Conservation (phyloP, 1,140 invertebrate genomes). For the Drosophila neocordata region DNA sequence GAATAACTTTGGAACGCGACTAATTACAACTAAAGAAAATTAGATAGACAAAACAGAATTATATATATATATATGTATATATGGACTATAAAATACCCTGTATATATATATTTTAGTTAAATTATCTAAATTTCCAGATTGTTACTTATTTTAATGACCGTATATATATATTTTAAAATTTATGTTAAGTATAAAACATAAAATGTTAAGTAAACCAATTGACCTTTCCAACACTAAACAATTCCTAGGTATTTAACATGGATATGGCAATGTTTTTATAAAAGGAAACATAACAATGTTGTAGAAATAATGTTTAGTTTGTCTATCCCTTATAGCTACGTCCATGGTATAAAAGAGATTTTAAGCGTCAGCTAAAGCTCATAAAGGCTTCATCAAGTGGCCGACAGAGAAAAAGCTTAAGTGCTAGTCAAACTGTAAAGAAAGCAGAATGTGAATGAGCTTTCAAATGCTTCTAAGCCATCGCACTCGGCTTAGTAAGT, state of each 20-base stretch:
- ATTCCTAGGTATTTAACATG: too few relatives aligned
- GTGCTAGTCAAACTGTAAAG: slow-evolving; percentile 33
- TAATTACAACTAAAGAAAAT: slow-evolving; percentile 57
- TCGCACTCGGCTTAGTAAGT: slow-evolving; percentile 1
- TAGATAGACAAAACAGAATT: neutral
- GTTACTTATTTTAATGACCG: too few relatives aligned
- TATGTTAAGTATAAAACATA: too few relatives aligned
- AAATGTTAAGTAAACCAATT: too few relatives aligned
- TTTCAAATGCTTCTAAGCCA: slow-evolving; percentile 13
- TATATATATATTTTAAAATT: too few relatives aligned
- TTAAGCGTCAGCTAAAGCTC: slow-evolving; percentile 3
- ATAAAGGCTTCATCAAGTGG: slow-evolving; percentile 15
- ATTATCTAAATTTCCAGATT: too few relatives aligned
- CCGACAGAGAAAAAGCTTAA: slow-evolving; percentile 25
- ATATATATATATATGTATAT: neutral
- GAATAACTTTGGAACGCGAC: slow-evolving; percentile 54
- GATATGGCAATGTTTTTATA: too few relatives aligned
- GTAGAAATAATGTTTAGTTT: too few relatives aligned
- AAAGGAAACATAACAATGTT: too few relatives aligned
- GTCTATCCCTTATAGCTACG: too few relatives aligned
- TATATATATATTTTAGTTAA: too few relatives aligned
- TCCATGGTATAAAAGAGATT: neutral
- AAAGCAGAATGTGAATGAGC: slow-evolving; percentile 24
- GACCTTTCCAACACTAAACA: too few relatives aligned
- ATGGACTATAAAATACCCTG: neutral